Conservation (phyloP, 2,888 invertebrate species). For the Pandemis heparana region DNA sequence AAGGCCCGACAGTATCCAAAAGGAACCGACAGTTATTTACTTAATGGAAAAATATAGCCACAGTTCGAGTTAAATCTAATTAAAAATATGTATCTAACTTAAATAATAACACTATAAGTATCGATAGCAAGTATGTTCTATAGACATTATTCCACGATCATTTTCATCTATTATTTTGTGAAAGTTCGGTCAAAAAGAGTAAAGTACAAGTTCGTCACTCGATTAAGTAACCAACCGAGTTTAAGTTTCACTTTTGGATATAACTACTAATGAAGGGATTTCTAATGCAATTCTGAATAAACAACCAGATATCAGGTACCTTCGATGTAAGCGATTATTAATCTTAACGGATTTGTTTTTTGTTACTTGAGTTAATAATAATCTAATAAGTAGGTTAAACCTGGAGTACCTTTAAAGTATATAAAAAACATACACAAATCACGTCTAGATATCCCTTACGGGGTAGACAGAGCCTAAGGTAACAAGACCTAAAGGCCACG, state of each 20-base stretch:
- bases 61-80: no score
- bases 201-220: conserved; percentile 25
- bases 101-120: not conserved
- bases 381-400: not conserved
- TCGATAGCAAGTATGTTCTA: not conserved
- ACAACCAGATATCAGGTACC: conserved; percentile 1
- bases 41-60: no score
- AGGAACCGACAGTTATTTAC: no score
- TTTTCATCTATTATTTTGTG: conserved; percentile 25
- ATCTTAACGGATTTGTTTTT: not conserved
- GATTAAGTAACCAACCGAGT: conserved; percentile 37
- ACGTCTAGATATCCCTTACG: not conserved
- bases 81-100: no score
- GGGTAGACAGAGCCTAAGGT: no score
- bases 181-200: conserved; percentile 37
- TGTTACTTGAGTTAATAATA: not conserved
- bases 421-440: no score
- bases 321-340: not conserved
- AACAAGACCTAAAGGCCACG: no score
- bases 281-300: conserved; percentile 21
- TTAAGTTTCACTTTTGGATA: conserved; percentile 40
- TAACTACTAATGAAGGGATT: conserved; percentile 30
- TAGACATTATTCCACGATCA: not conserved
- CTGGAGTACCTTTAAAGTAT: not conserved
- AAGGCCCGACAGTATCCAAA: no score